Conservation (phyloP, 2,888 invertebrate genomes). For the Drosophila lutescens region DNA sequence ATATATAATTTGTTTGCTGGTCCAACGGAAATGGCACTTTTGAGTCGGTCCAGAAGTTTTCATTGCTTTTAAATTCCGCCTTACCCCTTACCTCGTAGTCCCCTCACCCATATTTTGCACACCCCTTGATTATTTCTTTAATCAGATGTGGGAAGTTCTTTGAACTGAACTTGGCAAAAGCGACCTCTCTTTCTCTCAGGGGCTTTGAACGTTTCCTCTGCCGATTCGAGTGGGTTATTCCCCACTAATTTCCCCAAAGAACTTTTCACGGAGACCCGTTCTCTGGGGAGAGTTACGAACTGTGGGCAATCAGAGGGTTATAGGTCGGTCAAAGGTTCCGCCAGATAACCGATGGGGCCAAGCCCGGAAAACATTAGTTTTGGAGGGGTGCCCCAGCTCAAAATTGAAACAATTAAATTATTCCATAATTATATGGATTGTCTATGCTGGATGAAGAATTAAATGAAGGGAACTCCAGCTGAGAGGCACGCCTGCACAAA, state of each 20-base stretch:
- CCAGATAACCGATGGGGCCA: constrained; percentile 31
- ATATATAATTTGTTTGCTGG: neutral
- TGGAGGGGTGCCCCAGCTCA: constrained; percentile 41
- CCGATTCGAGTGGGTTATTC: constrained; percentile 26
- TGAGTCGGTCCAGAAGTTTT: constrained; percentile 22
- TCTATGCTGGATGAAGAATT: constrained; percentile 2
- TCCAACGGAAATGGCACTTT: constrained; percentile 44
- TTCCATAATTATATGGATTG: constrained; percentile 59
- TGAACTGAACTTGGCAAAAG: constrained; percentile 29
- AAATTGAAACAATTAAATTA: constrained; percentile 72
- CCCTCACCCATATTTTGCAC: constrained; percentile 12
- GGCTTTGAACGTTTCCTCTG: constrained; percentile 25
- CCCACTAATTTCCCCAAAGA: constrained; percentile 45
- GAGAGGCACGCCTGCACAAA: constrained; percentile 49
- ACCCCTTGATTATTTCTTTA: constrained; percentile 29
- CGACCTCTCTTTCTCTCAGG: constrained; percentile 23
- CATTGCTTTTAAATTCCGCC: constrained; percentile 8
- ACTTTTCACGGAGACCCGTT: constrained; percentile 15
- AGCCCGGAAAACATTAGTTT: constrained; percentile 30
- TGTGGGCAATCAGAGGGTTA: constrained; percentile 7
- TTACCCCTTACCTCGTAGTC: neutral
- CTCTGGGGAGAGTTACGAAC: constrained; percentile 12
- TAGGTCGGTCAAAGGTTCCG: constrained; percentile 35
- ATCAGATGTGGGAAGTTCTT: constrained; percentile 41
- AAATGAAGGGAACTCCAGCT: constrained; percentile 6